A percentile compares a stretch with the other conserved stretches of the same genome.
Conservation (phyloP, 2,113 vertebrate genomes). For the Zonotrichia leucophrys region DNA sequence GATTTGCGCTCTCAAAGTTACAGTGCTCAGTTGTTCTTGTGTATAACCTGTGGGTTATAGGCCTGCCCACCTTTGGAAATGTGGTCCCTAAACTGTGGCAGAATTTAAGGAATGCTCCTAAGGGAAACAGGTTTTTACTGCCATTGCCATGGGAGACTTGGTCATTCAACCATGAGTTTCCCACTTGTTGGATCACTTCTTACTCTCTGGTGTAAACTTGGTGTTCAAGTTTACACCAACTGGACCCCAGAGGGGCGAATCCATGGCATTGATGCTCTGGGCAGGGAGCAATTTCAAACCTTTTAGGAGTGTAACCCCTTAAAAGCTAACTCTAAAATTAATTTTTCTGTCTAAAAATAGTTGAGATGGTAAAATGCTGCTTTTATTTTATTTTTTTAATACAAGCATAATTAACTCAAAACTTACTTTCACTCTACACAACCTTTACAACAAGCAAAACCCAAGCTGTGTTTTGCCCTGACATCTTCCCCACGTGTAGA, state of each 20-base stretch:
- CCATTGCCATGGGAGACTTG: not conserved
- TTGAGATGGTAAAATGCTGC: not conserved
- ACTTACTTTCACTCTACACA: not conserved
- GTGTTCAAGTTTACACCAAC: no score
- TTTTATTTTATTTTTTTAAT: not conserved
- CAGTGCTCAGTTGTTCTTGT: not conserved
- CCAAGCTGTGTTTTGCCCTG: not conserved
- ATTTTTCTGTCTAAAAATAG: not conserved
- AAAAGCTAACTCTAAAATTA: not conserved
- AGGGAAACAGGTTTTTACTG: not conserved
- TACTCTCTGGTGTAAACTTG: not conserved
- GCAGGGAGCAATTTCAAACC: not conserved
- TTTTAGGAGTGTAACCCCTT: not conserved
- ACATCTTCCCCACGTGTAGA: not conserved
- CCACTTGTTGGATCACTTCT: not conserved
- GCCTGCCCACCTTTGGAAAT: rapidly evolving
- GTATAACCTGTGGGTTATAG: rapidly evolving
- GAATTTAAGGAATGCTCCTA: not conserved
- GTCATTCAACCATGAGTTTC: not conserved
- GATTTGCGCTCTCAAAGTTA: not conserved
- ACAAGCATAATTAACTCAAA: not conserved
- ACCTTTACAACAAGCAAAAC: not conserved
- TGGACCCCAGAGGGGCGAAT: rapidly evolving
- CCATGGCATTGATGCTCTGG: not conserved
- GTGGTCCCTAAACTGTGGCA: not conserved